phyloP scores from a whole-genome alignment of 2,888 invertebrate genomes.

The Chaetogeoica ovagalla region DNA sequence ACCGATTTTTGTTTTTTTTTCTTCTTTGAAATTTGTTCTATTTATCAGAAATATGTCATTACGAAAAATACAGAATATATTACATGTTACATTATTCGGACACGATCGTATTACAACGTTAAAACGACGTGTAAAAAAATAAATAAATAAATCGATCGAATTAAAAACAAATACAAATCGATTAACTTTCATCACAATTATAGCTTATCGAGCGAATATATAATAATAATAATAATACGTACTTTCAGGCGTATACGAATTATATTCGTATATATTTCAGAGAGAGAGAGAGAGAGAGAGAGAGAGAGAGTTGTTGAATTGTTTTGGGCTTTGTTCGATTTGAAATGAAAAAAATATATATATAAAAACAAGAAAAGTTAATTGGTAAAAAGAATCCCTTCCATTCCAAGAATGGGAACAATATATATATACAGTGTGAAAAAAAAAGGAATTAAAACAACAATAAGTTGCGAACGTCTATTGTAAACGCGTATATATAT shows the following conservation, averaged over 20 bases:
- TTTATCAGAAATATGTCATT: too few species aligned
- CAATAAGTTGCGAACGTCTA: conserved; percentile 33
- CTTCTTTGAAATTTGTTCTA: too few species aligned
- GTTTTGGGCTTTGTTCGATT: conserved; percentile 34
- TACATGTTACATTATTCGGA: neutral
- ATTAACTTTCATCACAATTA: conserved; percentile 3
- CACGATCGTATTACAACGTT: neutral
- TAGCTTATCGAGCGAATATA: conserved; percentile 20
- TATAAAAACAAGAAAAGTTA: conserved; percentile 39
- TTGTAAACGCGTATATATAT: neutral
- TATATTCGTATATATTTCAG: neutral
- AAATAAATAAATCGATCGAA: too few species aligned
- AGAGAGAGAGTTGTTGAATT: conserved; percentile 4
- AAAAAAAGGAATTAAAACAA: conserved; percentile 44
- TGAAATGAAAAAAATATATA: conserved; percentile 20
- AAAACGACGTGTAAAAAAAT: neutral
- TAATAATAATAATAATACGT: neutral
- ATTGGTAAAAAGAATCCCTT: conserved; percentile 43
- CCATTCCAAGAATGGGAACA: conserved; percentile 4
- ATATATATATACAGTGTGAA: conserved; percentile 6
- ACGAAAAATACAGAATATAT: neutral
- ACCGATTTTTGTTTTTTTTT: too few species aligned
- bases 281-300: neutral
- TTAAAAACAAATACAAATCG: neutral
- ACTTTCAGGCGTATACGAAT: neutral